Conservation (phyloP, 2,888 invertebrate species). For the Dasypolia templi region DNA sequence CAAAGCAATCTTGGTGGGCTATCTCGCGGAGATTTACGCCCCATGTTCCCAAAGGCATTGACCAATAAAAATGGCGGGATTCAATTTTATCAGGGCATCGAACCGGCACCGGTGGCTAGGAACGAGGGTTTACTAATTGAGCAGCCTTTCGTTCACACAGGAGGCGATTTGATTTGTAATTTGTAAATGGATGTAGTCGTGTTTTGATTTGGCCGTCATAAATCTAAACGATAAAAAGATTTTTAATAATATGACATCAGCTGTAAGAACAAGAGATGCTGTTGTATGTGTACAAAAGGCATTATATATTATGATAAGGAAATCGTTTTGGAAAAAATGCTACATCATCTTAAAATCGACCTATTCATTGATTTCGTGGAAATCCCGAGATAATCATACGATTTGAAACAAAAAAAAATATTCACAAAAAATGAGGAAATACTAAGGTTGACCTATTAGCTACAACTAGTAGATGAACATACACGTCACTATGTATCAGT, state of each 20-base stretch:
- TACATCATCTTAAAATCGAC: slow-evolving; percentile 13
- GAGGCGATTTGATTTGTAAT: slow-evolving; percentile 49
- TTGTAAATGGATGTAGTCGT: slow-evolving; percentile 24
- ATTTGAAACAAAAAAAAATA: not conserved
- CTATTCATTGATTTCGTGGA: not conserved
- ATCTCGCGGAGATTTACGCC: slow-evolving; percentile 53
- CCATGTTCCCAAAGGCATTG: slow-evolving; percentile 48
- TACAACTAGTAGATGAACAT: not conserved
- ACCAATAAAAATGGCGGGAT: slow-evolving; percentile 64
- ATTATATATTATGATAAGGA: not conserved
- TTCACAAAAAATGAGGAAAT: slow-evolving; percentile 6
- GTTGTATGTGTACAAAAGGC: not conserved
- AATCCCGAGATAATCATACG: not conserved
- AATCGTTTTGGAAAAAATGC: not conserved
- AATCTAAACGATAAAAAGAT: not conserved
- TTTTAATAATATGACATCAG: not conserved
- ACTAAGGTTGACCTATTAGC: not conserved
- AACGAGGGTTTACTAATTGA: slow-evolving; percentile 68
- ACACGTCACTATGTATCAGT: not conserved
- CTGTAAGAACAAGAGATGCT: not conserved
- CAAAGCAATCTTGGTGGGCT: slow-evolving; percentile 46
- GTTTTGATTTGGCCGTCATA: slow-evolving; percentile 15
- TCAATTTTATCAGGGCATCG: slow-evolving; percentile 70
- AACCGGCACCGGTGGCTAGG: slow-evolving; percentile 58
- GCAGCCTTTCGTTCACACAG: slow-evolving; percentile 49